Conservation (phyloP, 2,888 invertebrate species). For the Laothoe populi region DNA sequence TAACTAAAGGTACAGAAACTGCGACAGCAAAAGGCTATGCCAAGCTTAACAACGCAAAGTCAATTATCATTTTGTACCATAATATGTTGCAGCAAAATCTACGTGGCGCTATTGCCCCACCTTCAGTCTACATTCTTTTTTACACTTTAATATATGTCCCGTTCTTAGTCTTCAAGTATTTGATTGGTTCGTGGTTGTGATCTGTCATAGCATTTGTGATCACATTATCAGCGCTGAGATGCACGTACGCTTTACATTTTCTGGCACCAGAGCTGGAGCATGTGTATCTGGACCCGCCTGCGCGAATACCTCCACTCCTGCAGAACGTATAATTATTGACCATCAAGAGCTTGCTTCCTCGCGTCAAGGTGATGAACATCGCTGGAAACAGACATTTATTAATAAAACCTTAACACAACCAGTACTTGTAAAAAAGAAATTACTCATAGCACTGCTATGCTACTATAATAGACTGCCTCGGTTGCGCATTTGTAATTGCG, state of each 20-base stretch:
- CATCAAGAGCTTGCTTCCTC: constrained; percentile 49
- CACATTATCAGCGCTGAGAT: constrained; percentile 35
- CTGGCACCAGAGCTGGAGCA: constrained; percentile 51
- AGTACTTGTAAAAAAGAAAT: too few relatives aligned
- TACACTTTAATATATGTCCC: constrained; percentile 38
- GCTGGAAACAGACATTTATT: constrained; percentile 38
- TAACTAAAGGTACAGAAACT: too few relatives aligned
- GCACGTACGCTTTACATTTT: constrained; percentile 51
- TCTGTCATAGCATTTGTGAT: constrained; percentile 31
- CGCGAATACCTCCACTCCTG: constrained; percentile 45
- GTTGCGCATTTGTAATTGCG: too few relatives aligned
- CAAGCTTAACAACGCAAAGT: too few relatives aligned
- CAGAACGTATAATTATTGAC: constrained; percentile 53
- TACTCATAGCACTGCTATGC: background rate
- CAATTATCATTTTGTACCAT: too few relatives aligned
- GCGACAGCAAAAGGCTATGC: too few relatives aligned
- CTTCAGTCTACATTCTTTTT: background rate
- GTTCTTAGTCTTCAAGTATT: constrained; percentile 30
- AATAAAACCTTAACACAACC: too few relatives aligned
- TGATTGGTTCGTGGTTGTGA: constrained; percentile 41
- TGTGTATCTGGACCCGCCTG: constrained; percentile 53
- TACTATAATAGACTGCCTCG: too few relatives aligned
- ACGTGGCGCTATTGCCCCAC: too few relatives aligned
- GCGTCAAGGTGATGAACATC: constrained; percentile 39
- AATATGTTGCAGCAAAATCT: too few relatives aligned